These are phyloP conservation scores for Hyphantria cunea DNA, from an alignment of 1,140 invertebrate species.

Conservation along the genomic window DNA sequence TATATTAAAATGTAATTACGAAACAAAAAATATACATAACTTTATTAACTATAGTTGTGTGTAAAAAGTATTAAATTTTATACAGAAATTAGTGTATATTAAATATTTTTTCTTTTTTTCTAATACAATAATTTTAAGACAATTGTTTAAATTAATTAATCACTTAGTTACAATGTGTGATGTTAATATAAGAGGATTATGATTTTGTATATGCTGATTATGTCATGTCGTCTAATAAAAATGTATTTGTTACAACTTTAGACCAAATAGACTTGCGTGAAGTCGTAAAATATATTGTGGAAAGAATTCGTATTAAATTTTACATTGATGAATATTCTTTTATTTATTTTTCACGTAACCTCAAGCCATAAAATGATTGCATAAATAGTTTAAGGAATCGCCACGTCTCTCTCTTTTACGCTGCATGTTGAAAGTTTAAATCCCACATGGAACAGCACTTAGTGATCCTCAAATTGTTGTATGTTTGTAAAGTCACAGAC, in stretches of 20 bases:
- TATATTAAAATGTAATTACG: conserved; percentile 10
- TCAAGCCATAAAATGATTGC: too few species aligned
- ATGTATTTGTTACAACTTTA: conserved; percentile 28
- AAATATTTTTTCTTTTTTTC: conserved; percentile 8
- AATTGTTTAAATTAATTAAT: conserved; percentile 22
- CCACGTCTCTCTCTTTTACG: too few species aligned
- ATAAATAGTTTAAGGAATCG: too few species aligned
- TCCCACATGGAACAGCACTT: too few species aligned
- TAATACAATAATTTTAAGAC: conserved; percentile 14
- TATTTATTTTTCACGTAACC: conserved; percentile 12
- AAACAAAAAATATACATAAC: conserved; percentile 20
- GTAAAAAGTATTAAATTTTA: conserved; percentile 33
- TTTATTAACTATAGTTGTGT: conserved; percentile 19
- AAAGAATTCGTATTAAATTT: conserved; percentile 34
- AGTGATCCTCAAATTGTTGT: too few species aligned
- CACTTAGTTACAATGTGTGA: conserved; percentile 28
- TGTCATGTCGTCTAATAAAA: conserved; percentile 22
- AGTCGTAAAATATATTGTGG: conserved; percentile 30
- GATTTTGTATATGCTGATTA: conserved; percentile 29
- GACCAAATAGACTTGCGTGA: conserved; percentile 27
- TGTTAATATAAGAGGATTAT: conserved; percentile 26
- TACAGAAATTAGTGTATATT: conserved; percentile 25
- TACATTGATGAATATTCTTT: conserved; percentile 25
- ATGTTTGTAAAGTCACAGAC: too few species aligned
- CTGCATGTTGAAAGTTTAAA: too few species aligned